A percentile compares a stretch with the other conserved stretches of the same genome.
These are phyloP conservation scores for Macropodus opercularis DNA, from an alignment of 2,797 vertebrate species.

Conservation along the genomic window DNA sequence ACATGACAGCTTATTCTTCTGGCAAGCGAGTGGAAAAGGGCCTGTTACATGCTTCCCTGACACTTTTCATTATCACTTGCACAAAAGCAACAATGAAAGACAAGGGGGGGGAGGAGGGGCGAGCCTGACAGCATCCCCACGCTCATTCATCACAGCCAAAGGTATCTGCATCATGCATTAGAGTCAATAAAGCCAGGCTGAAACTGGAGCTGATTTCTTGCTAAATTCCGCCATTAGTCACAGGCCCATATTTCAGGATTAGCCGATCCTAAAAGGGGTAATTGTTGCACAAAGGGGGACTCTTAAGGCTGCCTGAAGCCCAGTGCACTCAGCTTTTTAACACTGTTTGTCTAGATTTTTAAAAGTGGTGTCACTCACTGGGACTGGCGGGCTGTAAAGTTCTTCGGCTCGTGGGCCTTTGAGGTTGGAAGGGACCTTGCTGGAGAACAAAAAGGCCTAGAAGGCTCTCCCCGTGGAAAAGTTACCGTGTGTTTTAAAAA, in stretches of 20 bases:
- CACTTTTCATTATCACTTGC: constrained; percentile 86
- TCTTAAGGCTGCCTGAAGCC: constrained; percentile 49
- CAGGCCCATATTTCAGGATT: constrained; percentile 87
- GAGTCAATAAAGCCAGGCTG: constrained; percentile 88
- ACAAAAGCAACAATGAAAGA: constrained; percentile 86
- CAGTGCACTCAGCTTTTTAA: constrained; percentile 53
- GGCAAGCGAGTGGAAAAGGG: constrained; percentile 74
- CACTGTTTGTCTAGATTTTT: constrained; percentile 63
- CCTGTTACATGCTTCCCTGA: constrained; percentile 86
- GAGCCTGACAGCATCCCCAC: constrained; percentile 57
- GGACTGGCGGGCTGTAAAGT: constrained; percentile 35
- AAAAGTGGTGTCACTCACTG: constrained; percentile 44
- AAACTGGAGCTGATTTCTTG: constrained; percentile 99
- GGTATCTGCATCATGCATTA: constrained; percentile 88
- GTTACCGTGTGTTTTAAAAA: constrained; percentile 56
- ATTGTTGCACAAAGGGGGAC: constrained; percentile 62
- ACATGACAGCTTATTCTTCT: constrained; percentile 72
- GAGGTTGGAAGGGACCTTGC: constrained; percentile 46
- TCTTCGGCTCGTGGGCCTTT: constrained; percentile 47
- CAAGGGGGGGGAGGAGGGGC: constrained; percentile 60
- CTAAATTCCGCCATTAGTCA: constrained; percentile 99
- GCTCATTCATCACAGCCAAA: constrained; percentile 90
- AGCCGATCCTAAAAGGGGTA: constrained; percentile 76
- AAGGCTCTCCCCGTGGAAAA: constrained; percentile 17
- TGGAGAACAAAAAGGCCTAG: constrained; percentile 26